Conservation (phyloP, 1,140 invertebrate species). For the Drosophila tropicalis region DNA sequence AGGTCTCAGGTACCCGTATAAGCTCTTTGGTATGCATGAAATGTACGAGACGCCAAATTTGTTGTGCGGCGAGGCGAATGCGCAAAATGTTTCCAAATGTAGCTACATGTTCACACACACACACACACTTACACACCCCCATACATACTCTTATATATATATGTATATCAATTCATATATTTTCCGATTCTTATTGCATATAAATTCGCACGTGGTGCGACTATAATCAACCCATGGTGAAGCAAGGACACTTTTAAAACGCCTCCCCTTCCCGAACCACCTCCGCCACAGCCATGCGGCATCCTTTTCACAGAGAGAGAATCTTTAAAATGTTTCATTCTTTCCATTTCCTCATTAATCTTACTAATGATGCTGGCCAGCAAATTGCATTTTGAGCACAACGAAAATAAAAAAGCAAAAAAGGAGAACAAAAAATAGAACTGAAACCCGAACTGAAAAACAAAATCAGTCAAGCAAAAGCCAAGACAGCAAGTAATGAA, state of each 20-base stretch:
- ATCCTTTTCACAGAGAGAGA: background rate
- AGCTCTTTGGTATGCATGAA: constrained; percentile 81
- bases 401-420: constrained; percentile 38
- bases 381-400: constrained; percentile 65
- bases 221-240: constrained; percentile 67
- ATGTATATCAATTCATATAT: constrained; percentile 53
- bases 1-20: constrained; percentile 26
- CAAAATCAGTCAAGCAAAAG: constrained; percentile 79
- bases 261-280: background rate
- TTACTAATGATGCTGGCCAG: constrained; percentile 77
- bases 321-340: constrained; percentile 54
- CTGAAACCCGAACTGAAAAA: constrained; percentile 44
- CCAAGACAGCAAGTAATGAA: constrained; percentile 74
- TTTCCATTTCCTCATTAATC: constrained; percentile 66
- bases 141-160: constrained; percentile 17
- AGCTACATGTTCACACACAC: constrained; percentile 32
- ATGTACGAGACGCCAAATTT: constrained; percentile 80
- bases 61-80: constrained; percentile 81
- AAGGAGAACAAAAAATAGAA: constrained; percentile 33
- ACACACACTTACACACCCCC: constrained; percentile 29
- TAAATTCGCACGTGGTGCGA: constrained; percentile 81
- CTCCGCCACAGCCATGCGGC: background rate
- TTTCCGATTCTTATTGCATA: constrained; percentile 81
- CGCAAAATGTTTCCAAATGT: constrained; percentile 64
- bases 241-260: constrained; percentile 69